Percentiles rank a stretch among this genome's conserved stretches.
phyloP scores from a whole-genome alignment of 2,113 vertebrate genomes.

The Siniperca knerii region DNA sequence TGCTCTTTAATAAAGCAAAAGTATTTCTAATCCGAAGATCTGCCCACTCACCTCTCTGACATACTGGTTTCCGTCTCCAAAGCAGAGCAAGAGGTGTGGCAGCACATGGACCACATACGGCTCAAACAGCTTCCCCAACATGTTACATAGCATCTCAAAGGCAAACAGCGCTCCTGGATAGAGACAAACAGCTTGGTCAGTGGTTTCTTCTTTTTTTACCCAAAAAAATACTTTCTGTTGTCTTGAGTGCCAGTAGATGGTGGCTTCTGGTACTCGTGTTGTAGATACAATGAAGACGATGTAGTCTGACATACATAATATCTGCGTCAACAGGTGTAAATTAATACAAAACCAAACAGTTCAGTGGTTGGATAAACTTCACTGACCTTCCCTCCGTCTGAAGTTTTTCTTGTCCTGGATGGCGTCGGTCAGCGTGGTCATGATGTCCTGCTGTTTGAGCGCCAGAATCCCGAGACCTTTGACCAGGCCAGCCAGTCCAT shows the following conservation, averaged over 20 bases:
- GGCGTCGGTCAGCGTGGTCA: slow-evolving; percentile 94
- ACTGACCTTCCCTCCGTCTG: slow-evolving; percentile 93
- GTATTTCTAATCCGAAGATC: neutral
- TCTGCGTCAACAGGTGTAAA: neutral
- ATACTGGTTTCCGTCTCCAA: slow-evolving; percentile 98
- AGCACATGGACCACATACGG: slow-evolving; percentile 97
- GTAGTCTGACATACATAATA: neutral
- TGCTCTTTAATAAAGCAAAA: too few relatives aligned
- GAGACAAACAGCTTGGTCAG: slow-evolving; percentile 23
- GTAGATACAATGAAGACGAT: neutral
- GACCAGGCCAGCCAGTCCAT: slow-evolving; percentile 95
- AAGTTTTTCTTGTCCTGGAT: slow-evolving; percentile 99
- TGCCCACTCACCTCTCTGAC: slow-evolving; percentile 92
- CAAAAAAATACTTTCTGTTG: neutral
- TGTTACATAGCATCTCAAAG: slow-evolving; percentile 99
- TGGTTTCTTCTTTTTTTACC: neutral
- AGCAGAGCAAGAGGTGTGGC: slow-evolving; percentile 96
- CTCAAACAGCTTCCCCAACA: slow-evolving; percentile 98
- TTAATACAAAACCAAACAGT: neutral
- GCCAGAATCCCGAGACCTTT: slow-evolving; percentile 97
- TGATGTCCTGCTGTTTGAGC: slow-evolving; percentile 98
- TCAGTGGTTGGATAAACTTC: neutral
- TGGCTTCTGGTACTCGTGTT: too few relatives aligned
- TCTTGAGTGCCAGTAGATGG: neutral
- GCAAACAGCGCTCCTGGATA: slow-evolving; percentile 93